Evolutionary conservation across 2,113 vertebrate genomes (phyloP).

Genomic region (Cyphomyrus discorhynchus): DNA sequence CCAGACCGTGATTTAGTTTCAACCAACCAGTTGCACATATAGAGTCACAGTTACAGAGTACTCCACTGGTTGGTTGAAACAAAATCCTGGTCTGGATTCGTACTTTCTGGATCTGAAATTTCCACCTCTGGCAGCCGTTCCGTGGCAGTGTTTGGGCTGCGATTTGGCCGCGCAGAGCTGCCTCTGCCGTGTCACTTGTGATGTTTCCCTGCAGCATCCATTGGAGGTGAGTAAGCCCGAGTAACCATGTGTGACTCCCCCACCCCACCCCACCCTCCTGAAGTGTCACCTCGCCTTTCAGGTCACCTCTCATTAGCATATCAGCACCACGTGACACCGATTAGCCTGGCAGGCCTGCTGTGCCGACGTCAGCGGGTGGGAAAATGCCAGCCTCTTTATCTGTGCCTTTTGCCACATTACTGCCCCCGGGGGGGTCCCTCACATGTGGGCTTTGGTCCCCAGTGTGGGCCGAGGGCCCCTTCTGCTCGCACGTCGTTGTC

Average conservation of each 20-base stretch:
- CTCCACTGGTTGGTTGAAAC: no score
- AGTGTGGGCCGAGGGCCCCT: not conserved
- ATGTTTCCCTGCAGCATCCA: not conserved
- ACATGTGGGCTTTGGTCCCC: no score
- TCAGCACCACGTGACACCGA: not conserved
- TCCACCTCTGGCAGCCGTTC: not conserved
- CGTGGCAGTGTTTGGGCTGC: not conserved
- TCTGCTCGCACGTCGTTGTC: slow-evolving; percentile 16
- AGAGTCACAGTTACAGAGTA: no score
- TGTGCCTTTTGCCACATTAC: slow-evolving; percentile 8
- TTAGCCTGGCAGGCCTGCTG: not conserved
- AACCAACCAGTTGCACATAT: no score
- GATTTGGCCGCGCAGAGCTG: not conserved
- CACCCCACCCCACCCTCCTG: not conserved
- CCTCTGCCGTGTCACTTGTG: not conserved
- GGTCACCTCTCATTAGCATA: not conserved
- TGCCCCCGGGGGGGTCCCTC: not conserved
- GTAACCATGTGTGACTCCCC: not conserved
- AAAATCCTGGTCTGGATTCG: no score
- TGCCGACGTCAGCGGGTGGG: not conserved
- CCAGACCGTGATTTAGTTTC: no score
- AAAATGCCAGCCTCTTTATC: not conserved
- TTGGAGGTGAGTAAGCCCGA: not conserved
- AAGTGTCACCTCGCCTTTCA: not conserved
- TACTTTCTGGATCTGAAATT: no score